Base-by-base conservation (phyloP, 2,888 invertebrate species). In the Cistogaster globosa region DNA sequence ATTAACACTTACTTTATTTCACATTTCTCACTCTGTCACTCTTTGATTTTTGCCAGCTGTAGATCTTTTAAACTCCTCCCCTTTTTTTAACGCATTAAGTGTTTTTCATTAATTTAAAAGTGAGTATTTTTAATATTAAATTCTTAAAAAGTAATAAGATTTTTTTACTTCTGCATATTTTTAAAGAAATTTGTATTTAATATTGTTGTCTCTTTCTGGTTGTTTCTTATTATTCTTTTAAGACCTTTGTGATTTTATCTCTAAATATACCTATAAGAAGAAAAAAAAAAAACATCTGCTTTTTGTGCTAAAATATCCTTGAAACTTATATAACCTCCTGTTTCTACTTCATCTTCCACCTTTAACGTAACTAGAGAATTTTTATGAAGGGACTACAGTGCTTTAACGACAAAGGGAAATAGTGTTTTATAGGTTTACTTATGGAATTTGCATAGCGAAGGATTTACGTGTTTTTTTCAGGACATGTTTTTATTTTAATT, bases 1-100 rank as follows among this genome's bases (percentile, higher is more conserved):
- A 89, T 90, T 91, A 88, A 89, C 90, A 91, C 91, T 90, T 91
- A 86, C 79, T 87, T 80, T 88, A 90, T 89, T 90, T 90, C 90
- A 90, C 89, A 91, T 90, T 90, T 91, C 89, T 89, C 91, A 91
- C 88, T 86, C 71, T 71, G n/a, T 68, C 75, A 58, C 67, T 69
- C 78, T 88, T 88, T 88, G 87, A 87, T 88, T 87, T 87, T 86
- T 26, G 69, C 14, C 58, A 32, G 20, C 53, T 58, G 12, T 18
- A 26, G n/a, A 57, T 11, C 45, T 57, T 58, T 45, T 85, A 82
- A 87, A 85, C 88, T 86, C 88, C 87, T 83, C 86, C 68, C 68
- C 84, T 55, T 16, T 48, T 80, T 80, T 86, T 88, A 88, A 86
- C 87, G 87, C 69, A 65, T 65, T 53, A 87, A 86, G 81, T 86